These are phyloP conservation scores for Neofelis nebulosa DNA, from an alignment of 2,113 vertebrate genomes.

Conservation along the genomic window DNA sequence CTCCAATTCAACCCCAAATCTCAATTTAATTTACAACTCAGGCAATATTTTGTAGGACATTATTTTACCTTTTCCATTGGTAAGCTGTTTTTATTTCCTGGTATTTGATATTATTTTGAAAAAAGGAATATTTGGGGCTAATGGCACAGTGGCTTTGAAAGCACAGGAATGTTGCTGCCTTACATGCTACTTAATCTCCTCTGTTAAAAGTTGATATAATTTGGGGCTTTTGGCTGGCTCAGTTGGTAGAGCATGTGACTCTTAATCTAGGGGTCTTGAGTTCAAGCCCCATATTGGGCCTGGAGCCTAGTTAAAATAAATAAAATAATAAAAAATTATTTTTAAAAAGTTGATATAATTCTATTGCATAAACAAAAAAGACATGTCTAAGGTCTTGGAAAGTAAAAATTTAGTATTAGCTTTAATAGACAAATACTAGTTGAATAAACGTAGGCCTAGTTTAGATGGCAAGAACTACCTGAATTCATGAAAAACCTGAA, in stretches of 20 bases:
- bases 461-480: background rate
- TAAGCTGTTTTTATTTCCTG: background rate
- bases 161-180: background rate
- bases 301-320: too few relatives aligned
- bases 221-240: background rate
- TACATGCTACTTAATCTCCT: background rate
- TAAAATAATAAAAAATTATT: too few relatives aligned
- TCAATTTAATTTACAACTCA: background rate
- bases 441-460: background rate
- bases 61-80: background rate
- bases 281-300: too few relatives aligned
- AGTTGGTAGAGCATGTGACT: too few relatives aligned
- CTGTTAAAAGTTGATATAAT: background rate
- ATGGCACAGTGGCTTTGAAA: background rate
- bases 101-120: conserved; percentile 10
- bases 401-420: conserved; percentile 1
- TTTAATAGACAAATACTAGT: background rate
- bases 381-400: background rate
- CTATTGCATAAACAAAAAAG: conserved; percentile 9
- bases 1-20: background rate
- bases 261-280: too few relatives aligned
- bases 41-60: background rate
- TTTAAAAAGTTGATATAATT: background rate
- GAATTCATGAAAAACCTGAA: conserved; percentile 30
- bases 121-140: conserved; percentile 1